Evolutionary conservation across 1,140 invertebrate species (phyloP), one percentile per base, ranked within the genome.

Genomic region (Leptinotarsa defecta): DNA sequence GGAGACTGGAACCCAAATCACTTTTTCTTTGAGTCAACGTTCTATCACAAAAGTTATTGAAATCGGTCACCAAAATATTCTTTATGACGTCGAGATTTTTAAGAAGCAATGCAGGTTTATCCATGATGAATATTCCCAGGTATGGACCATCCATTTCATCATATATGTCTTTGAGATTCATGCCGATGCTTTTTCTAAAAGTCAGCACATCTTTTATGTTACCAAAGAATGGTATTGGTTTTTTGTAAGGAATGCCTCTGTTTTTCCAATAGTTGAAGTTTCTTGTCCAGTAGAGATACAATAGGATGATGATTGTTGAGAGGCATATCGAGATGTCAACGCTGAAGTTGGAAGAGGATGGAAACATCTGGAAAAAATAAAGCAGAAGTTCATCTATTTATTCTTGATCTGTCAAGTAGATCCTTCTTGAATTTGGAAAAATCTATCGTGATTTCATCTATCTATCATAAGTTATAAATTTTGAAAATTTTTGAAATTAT

Each of bases 21-120:
- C 64, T 34, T 22, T 65, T 22, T 11, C 64, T 65, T 65, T 65
- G 17, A 13, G 64, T 20, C 64, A 65, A 65, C 3, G 64, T 65
- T 65, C 64, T 65, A 11, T 65, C 64, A 5, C 17, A 65, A 22
- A 65, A 65, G 11, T 65, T 65, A 65, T 65, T 65, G 64, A 65
- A 65, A 22, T 65, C 64, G 13, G 64, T 65, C 64, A 65, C 64
- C 20, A 22, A 65, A 65, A 65, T 27, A 22, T 65, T 22, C 27
- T 65, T 65, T 22, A 65, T 65, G 1, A 34, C 1, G 1, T 22
- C 20, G 4, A 65, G 64, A 65, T 65, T 20, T 34, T 22, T 65
- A 1, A 65, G 20, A 19, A 65, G 20, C 4, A 65, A 22, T 17
- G 64, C 64, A 4, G 64, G 64, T 3, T 65, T 65, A 34, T 65